These are phyloP conservation scores for Halcyon smyrnensis DNA, from an alignment of 2,797 vertebrate genomes.

Conservation along the genomic window DNA sequence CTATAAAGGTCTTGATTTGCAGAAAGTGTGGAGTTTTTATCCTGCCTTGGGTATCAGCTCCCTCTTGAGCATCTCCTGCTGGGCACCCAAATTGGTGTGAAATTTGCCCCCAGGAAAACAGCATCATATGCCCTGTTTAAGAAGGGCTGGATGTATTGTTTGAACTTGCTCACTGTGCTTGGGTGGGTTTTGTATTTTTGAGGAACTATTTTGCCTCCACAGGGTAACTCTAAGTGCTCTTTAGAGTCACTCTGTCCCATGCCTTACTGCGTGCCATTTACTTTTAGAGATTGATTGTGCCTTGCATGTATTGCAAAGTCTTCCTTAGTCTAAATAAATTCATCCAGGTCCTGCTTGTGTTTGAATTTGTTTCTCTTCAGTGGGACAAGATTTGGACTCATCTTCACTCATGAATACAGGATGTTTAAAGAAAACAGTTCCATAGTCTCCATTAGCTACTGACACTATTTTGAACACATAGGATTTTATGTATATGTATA, in stretches of 20 bases:
- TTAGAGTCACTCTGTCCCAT: neutral
- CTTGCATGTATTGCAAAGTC: constrained; percentile 10
- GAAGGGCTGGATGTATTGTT: neutral
- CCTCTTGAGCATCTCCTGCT: neutral
- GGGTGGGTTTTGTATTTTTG: neutral
- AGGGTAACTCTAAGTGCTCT: neutral
- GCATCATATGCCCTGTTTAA: neutral
- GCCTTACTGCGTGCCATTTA: neutral
- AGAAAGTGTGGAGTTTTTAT: neutral
- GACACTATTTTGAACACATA: neutral
- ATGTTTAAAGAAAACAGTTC: neutral
- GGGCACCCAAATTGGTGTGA: neutral
- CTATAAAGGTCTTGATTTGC: neutral
- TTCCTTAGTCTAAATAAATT: constrained; percentile 5
- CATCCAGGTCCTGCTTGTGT: neutral
- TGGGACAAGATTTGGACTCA: neutral
- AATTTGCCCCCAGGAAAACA: neutral
- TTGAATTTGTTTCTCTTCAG: neutral
- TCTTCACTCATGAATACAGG: neutral
- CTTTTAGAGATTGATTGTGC: constrained; percentile 5
- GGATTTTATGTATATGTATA: neutral
- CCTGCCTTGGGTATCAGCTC: neutral
- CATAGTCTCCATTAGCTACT: neutral
- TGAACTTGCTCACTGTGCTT: neutral
- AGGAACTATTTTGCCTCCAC: neutral